Evolutionary conservation across 1,140 invertebrate species (phyloP), one percentile per base, ranked within the genome.

Genomic region (Drosophila setifemur): DNA sequence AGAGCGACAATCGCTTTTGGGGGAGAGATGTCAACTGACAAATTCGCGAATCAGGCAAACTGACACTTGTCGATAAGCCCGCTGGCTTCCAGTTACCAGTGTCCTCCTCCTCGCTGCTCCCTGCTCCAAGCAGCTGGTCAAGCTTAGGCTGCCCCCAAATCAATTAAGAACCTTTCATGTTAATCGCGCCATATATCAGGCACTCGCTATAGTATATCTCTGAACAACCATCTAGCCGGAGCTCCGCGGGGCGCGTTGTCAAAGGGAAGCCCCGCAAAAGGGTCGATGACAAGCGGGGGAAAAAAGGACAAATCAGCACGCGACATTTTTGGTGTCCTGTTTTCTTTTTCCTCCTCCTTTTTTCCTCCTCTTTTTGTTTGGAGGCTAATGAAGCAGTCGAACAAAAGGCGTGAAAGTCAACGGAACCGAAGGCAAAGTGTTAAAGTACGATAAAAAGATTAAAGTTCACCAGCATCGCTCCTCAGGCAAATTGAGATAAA

Each of bases 401-500:
- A 66, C 79, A 83, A 85, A 77, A 85, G 78, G 73, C 78, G 55
- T 57, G 57, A 76, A 78, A 73, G 76, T 50, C 64, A 55, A 58
- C 54, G 35, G 71, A 78, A 52, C 58, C 47, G 21, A 63, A 55
- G 49, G 50, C 74, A 72, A 86, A 85, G 82, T 87, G 81, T 86
- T 76, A 54, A 74, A 81, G 68, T 60, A 73, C 82, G 81, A 86
- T 86, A 86, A 86, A 86, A 86, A 86, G 81, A 86, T 86, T 86
- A 87, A 86, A 86, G 66, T 79, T 48, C 67, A 82, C 12, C 4
- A 16, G 8, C 2, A 23, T 2, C 21, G 21, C 21, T 50, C 28
- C 63, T 39, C 55, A 58, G 28, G 44, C 67, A 60, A 71, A 71
- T 71, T 61, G 67, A 71, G 66, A 71, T 70, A 58, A 73, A 48